phyloP scores from a whole-genome alignment of 2,113 vertebrate genomes.

The Pterophyllum scalare region DNA sequence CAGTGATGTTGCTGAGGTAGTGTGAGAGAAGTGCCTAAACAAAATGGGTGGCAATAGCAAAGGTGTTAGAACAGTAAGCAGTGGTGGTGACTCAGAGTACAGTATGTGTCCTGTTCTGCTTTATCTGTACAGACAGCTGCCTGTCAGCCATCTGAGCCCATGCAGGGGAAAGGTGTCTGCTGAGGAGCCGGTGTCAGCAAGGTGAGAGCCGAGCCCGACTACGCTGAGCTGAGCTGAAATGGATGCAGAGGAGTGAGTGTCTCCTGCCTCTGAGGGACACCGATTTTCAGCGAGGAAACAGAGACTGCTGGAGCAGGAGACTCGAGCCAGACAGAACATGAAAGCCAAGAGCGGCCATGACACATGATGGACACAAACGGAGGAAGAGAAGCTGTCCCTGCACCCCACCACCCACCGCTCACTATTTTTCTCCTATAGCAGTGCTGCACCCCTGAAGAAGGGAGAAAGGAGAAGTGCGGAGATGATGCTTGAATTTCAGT shows the following conservation, averaged over 20 bases:
- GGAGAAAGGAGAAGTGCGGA: slow-evolving; percentile 9
- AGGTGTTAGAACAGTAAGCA: slow-evolving; percentile 60
- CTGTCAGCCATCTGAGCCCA: slow-evolving; percentile 77
- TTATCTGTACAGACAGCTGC: slow-evolving; percentile 75
- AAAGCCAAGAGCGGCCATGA: slow-evolving; percentile 78
- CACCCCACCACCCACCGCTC: background rate
- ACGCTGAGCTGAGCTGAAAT: slow-evolving; percentile 65
- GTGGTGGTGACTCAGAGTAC: slow-evolving; percentile 53
- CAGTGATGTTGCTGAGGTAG: background rate
- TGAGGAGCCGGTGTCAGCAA: slow-evolving; percentile 71
- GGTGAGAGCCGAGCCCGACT: slow-evolving; percentile 63
- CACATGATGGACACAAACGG: slow-evolving; percentile 80
- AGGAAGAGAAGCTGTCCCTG: slow-evolving; percentile 49
- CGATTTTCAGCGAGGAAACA: slow-evolving; percentile 66
- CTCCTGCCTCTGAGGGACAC: slow-evolving; percentile 78
- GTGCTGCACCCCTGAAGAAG: slow-evolving; percentile 3
- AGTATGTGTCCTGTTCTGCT: slow-evolving; percentile 53
- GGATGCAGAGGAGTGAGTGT: slow-evolving; percentile 59
- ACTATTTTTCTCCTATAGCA: slow-evolving; percentile 54
- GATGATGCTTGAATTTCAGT: slow-evolving; percentile 24
- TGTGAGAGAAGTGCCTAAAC: slow-evolving; percentile 24
- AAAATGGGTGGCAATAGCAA: slow-evolving; percentile 29
- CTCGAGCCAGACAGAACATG: slow-evolving; percentile 81
- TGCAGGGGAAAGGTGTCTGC: slow-evolving; percentile 56
- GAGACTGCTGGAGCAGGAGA: slow-evolving; percentile 79